Percentiles rank a stretch among this genome's conserved stretches.
Evolutionary conservation across 2,888 invertebrate genomes (phyloP).

Genomic region (Fragum fragum): DNA sequence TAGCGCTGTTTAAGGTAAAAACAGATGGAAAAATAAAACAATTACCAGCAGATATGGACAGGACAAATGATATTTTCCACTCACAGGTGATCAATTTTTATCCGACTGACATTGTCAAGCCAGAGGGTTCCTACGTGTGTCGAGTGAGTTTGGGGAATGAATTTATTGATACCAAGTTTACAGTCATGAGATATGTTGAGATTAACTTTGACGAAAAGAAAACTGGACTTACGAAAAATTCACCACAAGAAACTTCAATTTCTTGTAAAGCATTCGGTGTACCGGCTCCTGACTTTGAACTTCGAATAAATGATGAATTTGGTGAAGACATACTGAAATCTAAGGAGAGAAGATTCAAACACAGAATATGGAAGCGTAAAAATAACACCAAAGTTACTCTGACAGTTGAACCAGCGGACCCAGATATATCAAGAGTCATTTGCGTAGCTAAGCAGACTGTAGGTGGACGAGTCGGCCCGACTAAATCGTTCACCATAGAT

Average conservation of each 20-base stretch:
- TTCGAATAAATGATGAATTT: background rate
- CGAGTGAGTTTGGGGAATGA: background rate
- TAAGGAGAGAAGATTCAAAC: background rate
- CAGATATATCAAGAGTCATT: background rate
- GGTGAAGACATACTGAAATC: background rate
- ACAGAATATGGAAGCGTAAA: background rate
- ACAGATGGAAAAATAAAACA: background rate
- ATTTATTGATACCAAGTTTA: background rate
- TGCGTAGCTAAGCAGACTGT: constrained; percentile 5
- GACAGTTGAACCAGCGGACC: background rate
- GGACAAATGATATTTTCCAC: background rate
- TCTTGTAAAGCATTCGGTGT: background rate
- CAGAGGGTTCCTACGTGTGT: constrained; percentile 6
- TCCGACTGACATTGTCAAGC: background rate
- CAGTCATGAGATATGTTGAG: background rate
- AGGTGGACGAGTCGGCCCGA: background rate
- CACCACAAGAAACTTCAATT: background rate
- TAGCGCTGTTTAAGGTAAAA: background rate
- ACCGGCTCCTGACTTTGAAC: background rate
- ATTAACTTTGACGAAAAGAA: constrained; percentile 8
- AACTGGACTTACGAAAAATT: background rate
- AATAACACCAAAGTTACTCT: background rate
- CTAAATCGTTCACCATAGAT: background rate
- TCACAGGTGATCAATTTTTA: background rate
- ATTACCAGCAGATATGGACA: background rate